These are phyloP conservation scores for Sinotaia quadrata DNA, from an alignment of 2,888 invertebrate genomes.

Conservation along the genomic window DNA sequence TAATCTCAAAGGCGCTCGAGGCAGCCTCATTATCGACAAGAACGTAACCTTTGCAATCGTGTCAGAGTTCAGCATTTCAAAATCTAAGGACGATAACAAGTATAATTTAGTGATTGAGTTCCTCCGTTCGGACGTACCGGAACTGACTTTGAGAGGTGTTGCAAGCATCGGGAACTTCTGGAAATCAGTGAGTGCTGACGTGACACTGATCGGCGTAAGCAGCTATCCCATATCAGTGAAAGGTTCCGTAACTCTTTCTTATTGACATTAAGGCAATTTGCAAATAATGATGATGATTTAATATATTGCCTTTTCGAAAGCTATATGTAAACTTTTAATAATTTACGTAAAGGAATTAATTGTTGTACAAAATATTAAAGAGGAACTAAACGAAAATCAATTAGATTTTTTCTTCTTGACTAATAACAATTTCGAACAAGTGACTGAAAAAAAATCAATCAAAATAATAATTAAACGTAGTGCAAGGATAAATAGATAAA, in stretches of 20 bases:
- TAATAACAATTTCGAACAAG: too few relatives aligned
- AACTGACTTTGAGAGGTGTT: conserved; percentile 44
- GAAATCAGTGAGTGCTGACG: conserved; percentile 39
- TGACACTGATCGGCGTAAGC: conserved; percentile 45
- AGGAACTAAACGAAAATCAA: neutral
- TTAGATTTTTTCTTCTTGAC: too few relatives aligned
- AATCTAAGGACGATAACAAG: conserved; percentile 38
- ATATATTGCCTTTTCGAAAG: neutral
- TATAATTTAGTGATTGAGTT: conserved; percentile 54
- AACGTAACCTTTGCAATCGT: conserved; percentile 48
- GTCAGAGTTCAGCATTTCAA: conserved; percentile 47
- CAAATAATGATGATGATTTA: neutral
- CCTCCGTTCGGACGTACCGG: conserved; percentile 43
- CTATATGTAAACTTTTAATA: neutral
- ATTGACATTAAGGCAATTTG: neutral
- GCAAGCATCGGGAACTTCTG: conserved; percentile 12
- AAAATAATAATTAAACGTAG: too few relatives aligned
- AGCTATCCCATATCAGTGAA: conserved; percentile 43
- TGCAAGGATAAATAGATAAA: too few relatives aligned
- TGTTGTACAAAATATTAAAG: neutral
- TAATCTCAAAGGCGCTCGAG: conserved; percentile 45
- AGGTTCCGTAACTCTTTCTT: conserved; percentile 33
- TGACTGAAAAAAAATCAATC: too few relatives aligned
- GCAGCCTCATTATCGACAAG: conserved; percentile 51
- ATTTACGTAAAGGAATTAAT: neutral